phyloP scores from a whole-genome alignment of 1,140 invertebrate genomes.

The Homarus americanus region DNA sequence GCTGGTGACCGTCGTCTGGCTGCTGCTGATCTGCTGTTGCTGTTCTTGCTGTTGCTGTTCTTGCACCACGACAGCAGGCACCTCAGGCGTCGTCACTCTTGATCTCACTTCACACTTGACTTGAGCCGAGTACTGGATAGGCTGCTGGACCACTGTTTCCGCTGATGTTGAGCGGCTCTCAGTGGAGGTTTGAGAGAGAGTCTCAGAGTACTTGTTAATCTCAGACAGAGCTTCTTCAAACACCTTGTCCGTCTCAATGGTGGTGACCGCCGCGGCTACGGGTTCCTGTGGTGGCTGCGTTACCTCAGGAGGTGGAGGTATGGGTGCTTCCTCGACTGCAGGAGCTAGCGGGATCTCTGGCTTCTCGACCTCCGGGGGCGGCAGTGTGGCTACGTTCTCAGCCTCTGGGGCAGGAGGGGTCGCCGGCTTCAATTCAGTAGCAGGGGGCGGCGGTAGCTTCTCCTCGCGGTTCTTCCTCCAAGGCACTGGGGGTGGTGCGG shows the following conservation, averaged over 20 bases:
- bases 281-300: background rate
- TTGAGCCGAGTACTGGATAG: constrained; percentile 73
- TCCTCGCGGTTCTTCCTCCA: constrained; percentile 58
- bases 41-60: constrained; percentile 39
- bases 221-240: constrained; percentile 69
- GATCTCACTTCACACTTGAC: constrained; percentile 74
- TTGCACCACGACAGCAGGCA: constrained; percentile 32
- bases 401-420: background rate
- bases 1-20: constrained; percentile 34
- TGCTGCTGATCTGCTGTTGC: constrained; percentile 25
- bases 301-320: background rate
- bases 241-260: constrained; percentile 54
- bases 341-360: background rate
- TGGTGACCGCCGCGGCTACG: background rate
- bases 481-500: constrained; percentile 67
- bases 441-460: constrained; percentile 39
- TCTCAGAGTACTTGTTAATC: constrained; percentile 70
- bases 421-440: constrained; percentile 45
- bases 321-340: background rate
- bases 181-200: constrained; percentile 71
- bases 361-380: background rate
- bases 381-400: background rate
- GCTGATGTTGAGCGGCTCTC: constrained; percentile 72
- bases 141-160: constrained; percentile 73
- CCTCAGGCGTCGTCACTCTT: constrained; percentile 71